Conservation (phyloP, 1,140 invertebrate species). For the Rhyzopertha dominica region DNA sequence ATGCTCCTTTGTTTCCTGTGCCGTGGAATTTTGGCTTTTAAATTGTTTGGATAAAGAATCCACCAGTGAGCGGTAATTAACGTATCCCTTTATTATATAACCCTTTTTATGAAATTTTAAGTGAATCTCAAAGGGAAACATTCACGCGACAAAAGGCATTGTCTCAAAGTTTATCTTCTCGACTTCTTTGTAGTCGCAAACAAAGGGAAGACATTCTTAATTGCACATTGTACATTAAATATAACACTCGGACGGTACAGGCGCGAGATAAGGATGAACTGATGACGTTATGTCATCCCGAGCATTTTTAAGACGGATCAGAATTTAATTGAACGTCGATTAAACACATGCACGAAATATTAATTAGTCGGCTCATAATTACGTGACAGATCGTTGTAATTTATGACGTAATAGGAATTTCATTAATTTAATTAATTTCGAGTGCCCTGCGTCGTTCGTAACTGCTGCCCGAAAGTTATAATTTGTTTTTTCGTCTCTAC, state of each 20-base stretch:
- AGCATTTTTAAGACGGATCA: slow-evolving; percentile 14
- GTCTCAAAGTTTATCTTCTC: slow-evolving; percentile 24
- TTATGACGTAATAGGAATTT: slow-evolving; percentile 20
- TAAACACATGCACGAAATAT: slow-evolving; percentile 16
- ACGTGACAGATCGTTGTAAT: slow-evolving; percentile 16
- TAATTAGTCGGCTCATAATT: slow-evolving; percentile 21
- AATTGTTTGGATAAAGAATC: too few relatives aligned
- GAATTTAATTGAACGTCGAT: slow-evolving; percentile 19
- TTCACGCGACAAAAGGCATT: slow-evolving; percentile 21
- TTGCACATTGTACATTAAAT: slow-evolving; percentile 27
- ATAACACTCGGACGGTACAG: slow-evolving; percentile 14
- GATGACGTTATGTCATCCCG: slow-evolving; percentile 10
- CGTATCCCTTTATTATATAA: too few relatives aligned
- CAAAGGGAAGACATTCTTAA: slow-evolving; percentile 21
- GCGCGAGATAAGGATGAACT: slow-evolving; percentile 10
- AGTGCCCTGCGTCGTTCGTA: neutral
- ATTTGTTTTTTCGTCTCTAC: neutral
- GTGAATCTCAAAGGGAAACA: slow-evolving; percentile 11
- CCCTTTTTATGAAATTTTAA: slow-evolving; percentile 5
- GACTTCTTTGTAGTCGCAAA: slow-evolving; percentile 7
- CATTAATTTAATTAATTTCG: slow-evolving; percentile 18
- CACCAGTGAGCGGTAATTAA: too few relatives aligned
- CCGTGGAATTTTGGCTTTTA: too few relatives aligned
- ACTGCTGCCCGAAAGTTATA: slow-evolving; percentile 2
- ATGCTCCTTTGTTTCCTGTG: too few relatives aligned